Evolutionary conservation across 2,888 invertebrate species (phyloP), one percentile per base, ranked within the genome.

Genomic region (Apodemia hepburni): DNA sequence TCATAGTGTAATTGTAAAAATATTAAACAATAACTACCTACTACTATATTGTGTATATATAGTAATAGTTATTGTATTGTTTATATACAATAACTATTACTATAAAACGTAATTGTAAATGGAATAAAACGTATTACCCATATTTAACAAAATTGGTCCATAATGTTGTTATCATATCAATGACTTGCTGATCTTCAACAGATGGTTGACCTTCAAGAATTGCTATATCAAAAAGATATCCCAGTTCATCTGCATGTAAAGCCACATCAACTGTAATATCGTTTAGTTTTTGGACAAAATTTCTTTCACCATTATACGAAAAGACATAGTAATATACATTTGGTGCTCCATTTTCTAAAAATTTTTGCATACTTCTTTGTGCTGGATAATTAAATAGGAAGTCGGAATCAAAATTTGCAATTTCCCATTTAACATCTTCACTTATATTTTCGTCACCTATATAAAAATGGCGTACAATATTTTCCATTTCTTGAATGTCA

Each of bases 141-240:
- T 70, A 73, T 69, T 77, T 78, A 0, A 67, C 75, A 58, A 77
- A 76, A 60, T 78, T 78, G 0, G 77, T 67, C 76, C 77, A 78
- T 61, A 77, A 45, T 6, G 69, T 69, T n/a, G 76, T 75, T 17
- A 79, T 70, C 22, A 68, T 71, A 3, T 79, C 73, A 22, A 80
- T 75, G 15, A 82, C 75, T 1, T 60, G 66, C 51, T 70, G 69
- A 51, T 73, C 71, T 60, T 62, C 58, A 12, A 27, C 45, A 4
- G 58, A 49, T 22, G 58, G 58, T 22, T 58, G 7, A 12, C 15
- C 27, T 22, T 58, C 47, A n/a, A 58, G 33, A 3, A 47, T 49
- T 18, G 58, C 58, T 4, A 58, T 17, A 22, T 62, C 62, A 11
- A 62, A 62, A 18, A 62, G 18, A 45, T 58, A 62, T 27, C 62